A percentile compares a stretch with the other conserved stretches of the same genome.
These are phyloP conservation scores for Brachionichthys hirsutus DNA, from an alignment of 2,113 vertebrate genomes.

Conservation along the genomic window DNA sequence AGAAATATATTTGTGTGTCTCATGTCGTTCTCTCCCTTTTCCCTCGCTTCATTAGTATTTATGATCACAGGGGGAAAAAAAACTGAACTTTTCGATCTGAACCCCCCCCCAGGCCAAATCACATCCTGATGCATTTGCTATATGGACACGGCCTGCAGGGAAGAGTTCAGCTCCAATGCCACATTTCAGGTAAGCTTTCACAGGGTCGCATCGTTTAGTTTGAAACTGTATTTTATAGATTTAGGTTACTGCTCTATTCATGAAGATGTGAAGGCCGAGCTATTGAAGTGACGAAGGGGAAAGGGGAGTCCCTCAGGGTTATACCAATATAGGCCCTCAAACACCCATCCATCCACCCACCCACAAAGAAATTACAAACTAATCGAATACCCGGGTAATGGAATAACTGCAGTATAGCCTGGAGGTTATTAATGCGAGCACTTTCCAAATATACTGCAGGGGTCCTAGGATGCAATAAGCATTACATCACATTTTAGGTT, in stretches of 20 bases:
- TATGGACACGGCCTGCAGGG: constrained; percentile 66
- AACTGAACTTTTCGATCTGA: no score
- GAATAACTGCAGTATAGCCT: constrained; percentile 70
- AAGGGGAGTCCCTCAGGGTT: constrained; percentile 49
- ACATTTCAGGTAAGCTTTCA: constrained; percentile 41
- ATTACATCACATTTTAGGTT: constrained; percentile 5
- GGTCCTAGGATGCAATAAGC: constrained; percentile 18
- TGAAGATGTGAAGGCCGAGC: constrained; percentile 41
- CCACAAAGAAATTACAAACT: constrained; percentile 59
- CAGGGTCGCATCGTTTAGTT: constrained; percentile 1
- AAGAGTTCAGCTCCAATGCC: constrained; percentile 67
- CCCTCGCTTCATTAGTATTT: constrained; percentile 75
- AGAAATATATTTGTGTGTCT: constrained; percentile 6
- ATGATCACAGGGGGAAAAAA: constrained; percentile 56
- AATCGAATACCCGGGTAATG: constrained; percentile 69
- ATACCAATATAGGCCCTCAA: constrained; percentile 15
- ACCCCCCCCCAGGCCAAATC: constrained; percentile 61
- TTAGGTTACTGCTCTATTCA: constrained; percentile 18
- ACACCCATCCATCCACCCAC: constrained; percentile 13
- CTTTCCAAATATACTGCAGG: constrained; percentile 42
- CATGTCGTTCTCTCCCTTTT: constrained; percentile 23
- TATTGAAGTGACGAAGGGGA: constrained; percentile 28
- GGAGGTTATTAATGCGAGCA: constrained; percentile 66
- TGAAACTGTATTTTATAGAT: constrained; percentile 25
- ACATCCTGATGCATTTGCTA: constrained; percentile 59